These are phyloP conservation scores for Drosophila sulfurigaster DNA, from an alignment of 1,140 invertebrate genomes.

Conservation along the genomic window DNA sequence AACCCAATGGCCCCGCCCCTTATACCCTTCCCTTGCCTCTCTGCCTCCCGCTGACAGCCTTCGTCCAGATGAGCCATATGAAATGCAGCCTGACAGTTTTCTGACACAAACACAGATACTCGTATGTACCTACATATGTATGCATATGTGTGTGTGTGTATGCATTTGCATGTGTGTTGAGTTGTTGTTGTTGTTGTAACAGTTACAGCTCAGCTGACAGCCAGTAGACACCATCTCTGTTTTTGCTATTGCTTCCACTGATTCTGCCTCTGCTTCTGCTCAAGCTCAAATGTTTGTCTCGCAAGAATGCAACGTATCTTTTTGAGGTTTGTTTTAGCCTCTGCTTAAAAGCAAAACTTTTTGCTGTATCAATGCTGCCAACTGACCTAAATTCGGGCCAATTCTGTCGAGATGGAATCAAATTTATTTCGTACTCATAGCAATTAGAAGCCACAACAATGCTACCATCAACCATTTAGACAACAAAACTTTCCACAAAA, in stretches of 20 bases:
- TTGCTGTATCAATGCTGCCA: conserved; percentile 10
- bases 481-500: no score
- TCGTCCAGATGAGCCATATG: conserved; percentile 65
- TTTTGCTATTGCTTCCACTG: conserved; percentile 1
- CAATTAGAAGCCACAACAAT: conserved; percentile 1
- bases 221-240: conserved; percentile 20
- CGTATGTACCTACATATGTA: not conserved
- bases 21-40: not conserved
- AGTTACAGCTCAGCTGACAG: conserved; percentile 31
- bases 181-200: conserved; percentile 20
- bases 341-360: conserved; percentile 8
- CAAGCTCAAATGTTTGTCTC: conserved; percentile 36
- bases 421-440: not conserved
- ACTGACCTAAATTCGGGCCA: conserved; percentile 4
- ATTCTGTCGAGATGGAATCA: not conserved
- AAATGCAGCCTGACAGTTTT: conserved; percentile 80
- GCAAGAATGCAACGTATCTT: conserved; percentile 28
- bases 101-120: conserved; percentile 61
- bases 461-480: not conserved
- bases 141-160: conserved; percentile 14
- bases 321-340: conserved; percentile 5
- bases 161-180: conserved; percentile 11
- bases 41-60: conserved; percentile 41
- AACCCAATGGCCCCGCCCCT: not conserved
- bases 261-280: conserved; percentile 10